Base-by-base conservation (phyloP, 2,888 invertebrate species). In the Sarcophaga rosellei region DNA sequence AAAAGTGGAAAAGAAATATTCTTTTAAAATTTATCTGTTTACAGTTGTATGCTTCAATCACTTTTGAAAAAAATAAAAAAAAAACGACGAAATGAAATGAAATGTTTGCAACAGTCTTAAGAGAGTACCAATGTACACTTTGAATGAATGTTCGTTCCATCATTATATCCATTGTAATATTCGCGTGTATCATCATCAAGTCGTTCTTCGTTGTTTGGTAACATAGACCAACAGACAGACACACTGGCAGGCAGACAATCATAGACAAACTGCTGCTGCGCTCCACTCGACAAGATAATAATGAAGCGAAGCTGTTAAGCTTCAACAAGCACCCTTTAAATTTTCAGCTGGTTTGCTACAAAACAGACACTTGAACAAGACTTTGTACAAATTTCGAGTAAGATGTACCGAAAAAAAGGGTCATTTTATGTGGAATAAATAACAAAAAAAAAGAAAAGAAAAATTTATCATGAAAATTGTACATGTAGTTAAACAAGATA, bases 271-370 rank as follows among this genome's bases (percentile, higher is more conserved):
- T 35, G 35, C 35, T 35, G 35, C 35, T 35, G 35, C 35, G 35
- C 35, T 35, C 57, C 15, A 57, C 57, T 57, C 57, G 57, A 57
- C 35, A 69, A 75, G 63, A 35, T 77, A 53, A 59, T 74, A 77
- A 81, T 85, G 84, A 84, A 76, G 62, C 80, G 62, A 77, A 66
- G 72, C 72, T 66, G 73, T 78, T 74, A 77, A 85, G 78, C 85
- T 81, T 81, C 78, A 85, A 78, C 78, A 85, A 78, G 81, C 81
- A 85, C 81, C 81, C 81, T 74, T 85, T 45, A 69, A 61, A 21
- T 73, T 59, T 74, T 21, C 53, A 84, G 72, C 69, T 35, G 61
- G 65, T 82, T 17, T 23, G 47, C 12, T 47, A 47, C 2, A 53
- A 20, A 23, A 68, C 75, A 81, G 75, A 81, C 81, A 84, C 78